Evolutionary conservation across 1,140 invertebrate genomes (phyloP).

Genomic region (Lethrus apterus): DNA sequence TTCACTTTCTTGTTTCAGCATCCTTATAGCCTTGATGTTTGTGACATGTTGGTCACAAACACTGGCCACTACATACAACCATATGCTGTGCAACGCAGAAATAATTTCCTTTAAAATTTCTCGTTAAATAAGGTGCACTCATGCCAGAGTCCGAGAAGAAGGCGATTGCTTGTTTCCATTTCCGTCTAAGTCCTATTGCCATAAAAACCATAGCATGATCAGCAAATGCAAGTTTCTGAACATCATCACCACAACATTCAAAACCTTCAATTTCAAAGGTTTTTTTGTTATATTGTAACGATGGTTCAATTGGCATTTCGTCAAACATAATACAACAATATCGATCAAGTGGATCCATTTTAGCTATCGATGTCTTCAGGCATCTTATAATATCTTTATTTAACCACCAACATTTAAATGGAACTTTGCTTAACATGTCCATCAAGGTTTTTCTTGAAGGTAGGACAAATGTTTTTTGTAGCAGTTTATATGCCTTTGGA

Average conservation of each 20-base stretch:
- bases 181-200: conserved; percentile 17
- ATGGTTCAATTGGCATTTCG: conserved; percentile 28
- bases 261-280: conserved; percentile 21
- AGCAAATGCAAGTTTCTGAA: conserved; percentile 13
- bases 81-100: conserved; percentile 13
- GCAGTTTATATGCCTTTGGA: conserved; percentile 18
- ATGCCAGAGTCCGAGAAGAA: conserved; percentile 16
- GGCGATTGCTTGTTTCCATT: conserved; percentile 25
- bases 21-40: conserved; percentile 1
- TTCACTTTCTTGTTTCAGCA: not conserved
- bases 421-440: conserved; percentile 18
- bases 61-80: conserved; percentile 18
- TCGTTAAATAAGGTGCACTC: not conserved
- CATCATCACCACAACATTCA: not conserved
- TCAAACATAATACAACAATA: conserved; percentile 29
- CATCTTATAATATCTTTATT: conserved; percentile 20
- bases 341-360: conserved; percentile 17
- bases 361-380: conserved; percentile 13
- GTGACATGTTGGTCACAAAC: conserved; percentile 21
- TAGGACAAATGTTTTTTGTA: conserved; percentile 20
- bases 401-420: conserved; percentile 19
- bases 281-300: conserved; percentile 21
- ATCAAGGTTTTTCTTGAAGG: conserved; percentile 21
- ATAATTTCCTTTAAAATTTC: conserved; percentile 8
- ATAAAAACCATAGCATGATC: conserved; percentile 27